Base-by-base conservation (phyloP, 2,113 vertebrate genomes). In the Anser cygnoides region DNA sequence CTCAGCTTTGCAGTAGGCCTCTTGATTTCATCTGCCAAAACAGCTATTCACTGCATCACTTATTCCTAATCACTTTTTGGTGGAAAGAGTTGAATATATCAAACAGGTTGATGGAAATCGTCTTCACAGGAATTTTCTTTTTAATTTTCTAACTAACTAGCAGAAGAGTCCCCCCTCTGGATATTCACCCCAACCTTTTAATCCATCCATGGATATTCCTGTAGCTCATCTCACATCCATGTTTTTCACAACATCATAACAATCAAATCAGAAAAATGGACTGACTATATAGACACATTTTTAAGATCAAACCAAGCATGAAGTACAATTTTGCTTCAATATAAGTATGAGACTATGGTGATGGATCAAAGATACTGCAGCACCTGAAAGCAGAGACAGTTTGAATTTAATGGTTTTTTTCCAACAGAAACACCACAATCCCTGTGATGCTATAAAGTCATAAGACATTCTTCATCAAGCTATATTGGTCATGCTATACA, bases 281-380 rank as follows among this genome's bases (percentile, higher is more conserved):
- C 83, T 72, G 37, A 67, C 72, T 92, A 49, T 15, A 92, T 0
- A 85, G 83, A 86, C 59, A 23, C 72, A 78, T 85, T 92, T 95
- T 94, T 95, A 96, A 95, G 85, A 87, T 67, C 85, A 92, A 96
- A 81, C 54, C 78, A 93, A 90, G 65, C 92, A 96, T 46, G 82
- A 95, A 91, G 78, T n/a, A 85, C 37, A 93, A 91, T 95, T 93
- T 87, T 95, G 54, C 71, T 91, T 85, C 95, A 83, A 75, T 83
- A 18, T 23, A 88, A 94, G 52, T 66, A 62, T 26, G 28, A 85
- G 87, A 85, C 35, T 72, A 54, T 16, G 43, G 63, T 4, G 5
- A 94, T 95, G 41, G 33, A 93, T 91, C 77, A 91, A 92, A 95
- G 75, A 52, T 50, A 76, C 41, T n/a, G 62, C 41, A 66, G 80